phyloP scores from a whole-genome alignment of 35 echinoderm and acorn worm genomes.

The Apostichopus californicus region DNA sequence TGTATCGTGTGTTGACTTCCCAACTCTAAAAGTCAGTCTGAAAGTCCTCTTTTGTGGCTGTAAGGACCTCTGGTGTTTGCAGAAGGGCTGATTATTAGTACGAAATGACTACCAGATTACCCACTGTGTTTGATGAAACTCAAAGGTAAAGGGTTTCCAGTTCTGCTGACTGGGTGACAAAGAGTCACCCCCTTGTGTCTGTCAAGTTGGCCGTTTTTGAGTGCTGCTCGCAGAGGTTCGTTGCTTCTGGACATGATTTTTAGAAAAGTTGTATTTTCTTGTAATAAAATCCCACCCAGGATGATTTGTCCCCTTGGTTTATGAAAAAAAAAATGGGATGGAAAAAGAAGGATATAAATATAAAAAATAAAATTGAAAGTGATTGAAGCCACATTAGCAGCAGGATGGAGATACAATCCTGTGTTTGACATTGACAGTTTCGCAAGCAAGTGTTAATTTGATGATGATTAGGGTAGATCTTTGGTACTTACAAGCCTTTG shows the following conservation, averaged over 20 bases:
- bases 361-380: too few species aligned
- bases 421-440: too few species aligned
- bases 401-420: too few species aligned
- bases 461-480: too few species aligned
- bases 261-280: not conserved
- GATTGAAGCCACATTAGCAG: too few species aligned
- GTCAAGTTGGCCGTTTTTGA: not conserved
- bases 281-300: not conserved
- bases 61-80: slow-evolving; percentile 11
- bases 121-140: slow-evolving; percentile 36
- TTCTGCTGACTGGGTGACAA: not conserved
- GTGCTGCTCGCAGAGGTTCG: not conserved
- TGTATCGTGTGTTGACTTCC: not conserved
- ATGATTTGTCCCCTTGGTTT: not conserved
- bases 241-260: not conserved
- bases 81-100: not conserved
- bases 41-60: not conserved
- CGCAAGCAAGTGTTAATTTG: too few species aligned
- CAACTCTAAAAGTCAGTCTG: not conserved
- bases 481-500: too few species aligned
- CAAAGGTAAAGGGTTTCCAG: slow-evolving; percentile 7
- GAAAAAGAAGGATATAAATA: too few species aligned
- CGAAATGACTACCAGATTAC: slow-evolving; percentile 29
- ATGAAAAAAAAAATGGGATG: too few species aligned
- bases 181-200: not conserved